These are phyloP conservation scores for Amphiduros pacificus DNA, from an alignment of 2,888 invertebrate species.

Conservation along the genomic window DNA sequence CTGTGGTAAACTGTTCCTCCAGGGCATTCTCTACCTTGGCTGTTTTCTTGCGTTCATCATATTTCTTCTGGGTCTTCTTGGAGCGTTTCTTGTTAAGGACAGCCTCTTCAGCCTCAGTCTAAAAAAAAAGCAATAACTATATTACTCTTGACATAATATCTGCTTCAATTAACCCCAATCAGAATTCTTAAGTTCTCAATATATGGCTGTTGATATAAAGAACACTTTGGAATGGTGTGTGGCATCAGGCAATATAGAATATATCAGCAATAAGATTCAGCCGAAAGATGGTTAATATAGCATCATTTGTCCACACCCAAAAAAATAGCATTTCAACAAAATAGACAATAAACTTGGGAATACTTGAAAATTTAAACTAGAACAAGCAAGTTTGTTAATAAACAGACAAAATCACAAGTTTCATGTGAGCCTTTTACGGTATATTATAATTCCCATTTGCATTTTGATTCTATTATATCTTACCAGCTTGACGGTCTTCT, in stretches of 20 bases:
- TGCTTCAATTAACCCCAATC: too few species aligned
- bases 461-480: too few species aligned
- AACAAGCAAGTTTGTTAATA: neutral
- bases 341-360: too few species aligned
- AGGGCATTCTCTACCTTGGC: constrained; percentile 91
- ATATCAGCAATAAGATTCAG: constrained; percentile 9
- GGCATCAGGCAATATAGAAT: neutral
- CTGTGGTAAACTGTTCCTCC: constrained; percentile 96
- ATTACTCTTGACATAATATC: too few species aligned
- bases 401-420: neutral
- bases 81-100: constrained; percentile 91
- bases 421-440: neutral
- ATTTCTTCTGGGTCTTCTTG: constrained; percentile 89
- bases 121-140: constrained; percentile 5
- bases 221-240: too few species aligned
- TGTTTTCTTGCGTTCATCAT: constrained; percentile 83
- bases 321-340: neutral
- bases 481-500: constrained; percentile 82
- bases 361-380: neutral
- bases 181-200: too few species aligned
- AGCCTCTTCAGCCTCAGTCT: constrained; percentile 83
- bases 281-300: constrained; percentile 18
- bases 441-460: too few species aligned
- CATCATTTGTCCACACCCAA: neutral
- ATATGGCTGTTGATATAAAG: too few species aligned